A percentile compares a stretch with the other conserved stretches of the same genome.
These are phyloP conservation scores for Lynx canadensis DNA, from an alignment of 2,113 vertebrate genomes.

Conservation along the genomic window DNA sequence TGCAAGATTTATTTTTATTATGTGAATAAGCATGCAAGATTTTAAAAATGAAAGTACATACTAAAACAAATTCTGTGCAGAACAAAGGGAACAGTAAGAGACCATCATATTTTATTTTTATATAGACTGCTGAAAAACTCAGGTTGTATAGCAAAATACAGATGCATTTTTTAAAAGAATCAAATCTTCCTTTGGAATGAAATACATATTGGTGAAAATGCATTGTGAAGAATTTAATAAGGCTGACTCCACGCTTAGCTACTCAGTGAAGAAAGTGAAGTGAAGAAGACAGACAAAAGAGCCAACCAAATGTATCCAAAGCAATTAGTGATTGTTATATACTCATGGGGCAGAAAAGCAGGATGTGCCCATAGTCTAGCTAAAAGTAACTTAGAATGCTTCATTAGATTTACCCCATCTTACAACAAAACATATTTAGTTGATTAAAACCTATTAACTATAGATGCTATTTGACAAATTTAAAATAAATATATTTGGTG, in stretches of 20 bases:
- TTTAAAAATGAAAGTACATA: not conserved
- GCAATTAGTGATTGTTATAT: not conserved
- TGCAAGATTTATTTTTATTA: not conserved
- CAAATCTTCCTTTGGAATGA: not conserved
- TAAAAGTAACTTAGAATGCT: not conserved
- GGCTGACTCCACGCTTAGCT: not conserved
- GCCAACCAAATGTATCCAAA: not conserved
- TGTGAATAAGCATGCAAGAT: not conserved
- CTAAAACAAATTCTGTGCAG: not conserved
- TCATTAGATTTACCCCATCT: not conserved
- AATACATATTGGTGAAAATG: not conserved
- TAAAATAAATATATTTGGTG: not conserved
- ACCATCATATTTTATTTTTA: not conserved
- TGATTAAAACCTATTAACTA: not conserved
- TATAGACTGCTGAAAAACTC: not conserved
- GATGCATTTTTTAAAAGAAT: not conserved
- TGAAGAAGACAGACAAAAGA: not conserved
- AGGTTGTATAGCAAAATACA: not conserved
- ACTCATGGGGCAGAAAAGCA: not conserved
- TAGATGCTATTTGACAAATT: not conserved
- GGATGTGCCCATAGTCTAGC: too few relatives aligned
- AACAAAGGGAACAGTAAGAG: not conserved
- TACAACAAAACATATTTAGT: not conserved
- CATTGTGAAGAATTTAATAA: not conserved
- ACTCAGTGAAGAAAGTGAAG: not conserved